Evolutionary conservation across 2,888 invertebrate genomes (phyloP).

Genomic region (Calephelis perditalis): DNA sequence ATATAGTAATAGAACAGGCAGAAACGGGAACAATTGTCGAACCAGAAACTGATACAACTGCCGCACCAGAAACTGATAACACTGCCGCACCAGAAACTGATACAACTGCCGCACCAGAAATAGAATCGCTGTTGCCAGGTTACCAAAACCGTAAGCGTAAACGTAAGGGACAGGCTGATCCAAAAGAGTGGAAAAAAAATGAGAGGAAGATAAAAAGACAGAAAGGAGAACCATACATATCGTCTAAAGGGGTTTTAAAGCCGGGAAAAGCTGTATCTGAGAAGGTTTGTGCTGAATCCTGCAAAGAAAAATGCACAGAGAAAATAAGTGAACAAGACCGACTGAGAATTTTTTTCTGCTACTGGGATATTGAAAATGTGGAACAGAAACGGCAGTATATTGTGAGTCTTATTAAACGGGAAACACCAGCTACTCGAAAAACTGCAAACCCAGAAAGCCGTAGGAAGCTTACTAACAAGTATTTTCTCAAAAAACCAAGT

Average conservation of each 20-base stretch:
- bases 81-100: too few species aligned
- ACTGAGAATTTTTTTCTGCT: constrained; percentile 24
- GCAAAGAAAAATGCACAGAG: constrained; percentile 25
- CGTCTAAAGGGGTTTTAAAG: constrained; percentile 24
- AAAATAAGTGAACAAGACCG: constrained; percentile 25
- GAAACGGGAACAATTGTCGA: too few species aligned
- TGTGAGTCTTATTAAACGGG: constrained; percentile 23
- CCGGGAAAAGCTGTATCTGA: constrained; percentile 25
- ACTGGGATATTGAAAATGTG: constrained; percentile 25
- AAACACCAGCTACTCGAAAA: constrained; percentile 16
- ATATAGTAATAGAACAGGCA: too few species aligned
- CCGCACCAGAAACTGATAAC: too few species aligned
- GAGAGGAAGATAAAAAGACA: constrained; percentile 26
- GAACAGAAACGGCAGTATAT: constrained; percentile 29
- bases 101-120: too few species aligned
- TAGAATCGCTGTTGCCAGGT: constrained; percentile 15
- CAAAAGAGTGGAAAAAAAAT: constrained; percentile 27
- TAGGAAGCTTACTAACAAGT: constrained; percentile 20
- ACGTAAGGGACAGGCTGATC: constrained; percentile 25
- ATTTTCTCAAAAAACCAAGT: constrained; percentile 16
- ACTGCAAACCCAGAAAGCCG: constrained; percentile 20
- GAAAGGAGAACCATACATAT: constrained; percentile 28
- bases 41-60: too few species aligned
- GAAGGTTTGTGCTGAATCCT: constrained; percentile 23
- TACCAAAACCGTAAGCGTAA: constrained; percentile 27